phyloP scores from a whole-genome alignment of 1,140 invertebrate species.

The Magallana gigas region DNA sequence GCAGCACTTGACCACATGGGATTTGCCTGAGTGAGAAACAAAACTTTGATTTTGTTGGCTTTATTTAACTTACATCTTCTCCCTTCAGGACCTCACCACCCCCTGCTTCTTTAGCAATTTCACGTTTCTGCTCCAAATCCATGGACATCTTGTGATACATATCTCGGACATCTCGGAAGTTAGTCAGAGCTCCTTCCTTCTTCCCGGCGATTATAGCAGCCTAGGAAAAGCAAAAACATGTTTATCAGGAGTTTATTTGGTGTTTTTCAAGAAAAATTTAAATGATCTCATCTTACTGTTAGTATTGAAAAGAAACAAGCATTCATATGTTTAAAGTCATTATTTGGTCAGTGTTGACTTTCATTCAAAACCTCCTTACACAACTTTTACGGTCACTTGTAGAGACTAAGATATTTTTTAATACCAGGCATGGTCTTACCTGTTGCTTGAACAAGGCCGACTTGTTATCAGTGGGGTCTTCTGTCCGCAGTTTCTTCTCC shows the following conservation, averaged over 20 bases:
- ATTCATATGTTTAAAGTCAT: too few relatives aligned
- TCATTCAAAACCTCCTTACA: too few relatives aligned
- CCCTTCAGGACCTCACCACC: constrained; percentile 85
- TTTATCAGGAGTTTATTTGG: not conserved
- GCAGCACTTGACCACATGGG: not conserved
- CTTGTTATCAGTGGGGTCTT: constrained; percentile 85
- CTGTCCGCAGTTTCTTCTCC: constrained; percentile 80
- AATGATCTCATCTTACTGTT: too few relatives aligned
- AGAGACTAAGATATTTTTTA: too few relatives aligned
- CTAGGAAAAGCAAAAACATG: constrained; percentile 60
- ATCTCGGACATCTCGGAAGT: constrained; percentile 84
- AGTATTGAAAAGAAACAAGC: too few relatives aligned
- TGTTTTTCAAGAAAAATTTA: not conserved
- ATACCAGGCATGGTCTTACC: constrained; percentile 63
- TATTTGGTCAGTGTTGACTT: too few relatives aligned
- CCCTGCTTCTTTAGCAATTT: constrained; percentile 80
- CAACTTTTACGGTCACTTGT: too few relatives aligned
- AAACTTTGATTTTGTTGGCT: not conserved
- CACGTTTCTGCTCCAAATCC: constrained; percentile 81
- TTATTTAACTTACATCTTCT: constrained; percentile 83
- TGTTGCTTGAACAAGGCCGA: constrained; percentile 91
- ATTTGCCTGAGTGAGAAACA: not conserved
- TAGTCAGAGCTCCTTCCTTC: constrained; percentile 87
- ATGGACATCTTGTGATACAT: constrained; percentile 83
- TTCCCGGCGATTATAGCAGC: constrained; percentile 88